These are phyloP conservation scores for Atta texana DNA, from an alignment of 1,140 invertebrate genomes.

Conservation along the genomic window DNA sequence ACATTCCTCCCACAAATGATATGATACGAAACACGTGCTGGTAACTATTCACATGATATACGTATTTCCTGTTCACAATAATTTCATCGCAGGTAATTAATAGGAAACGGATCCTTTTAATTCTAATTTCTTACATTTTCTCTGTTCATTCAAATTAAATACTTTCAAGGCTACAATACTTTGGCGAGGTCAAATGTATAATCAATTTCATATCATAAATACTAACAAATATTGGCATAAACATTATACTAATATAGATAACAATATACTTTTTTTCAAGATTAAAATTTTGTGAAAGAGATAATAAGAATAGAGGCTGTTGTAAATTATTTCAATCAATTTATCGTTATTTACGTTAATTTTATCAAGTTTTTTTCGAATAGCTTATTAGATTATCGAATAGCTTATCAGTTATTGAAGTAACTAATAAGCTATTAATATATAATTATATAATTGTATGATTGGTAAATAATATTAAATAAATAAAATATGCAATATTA, in stretches of 20 bases:
- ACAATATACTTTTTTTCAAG: not conserved
- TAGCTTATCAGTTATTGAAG: slow-evolving; percentile 20
- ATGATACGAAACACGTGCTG: slow-evolving; percentile 37
- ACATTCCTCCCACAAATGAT: slow-evolving; percentile 28
- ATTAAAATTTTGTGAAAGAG: slow-evolving; percentile 2
- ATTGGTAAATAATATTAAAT: too few species aligned
- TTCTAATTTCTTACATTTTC: not conserved
- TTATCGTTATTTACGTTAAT: not conserved
- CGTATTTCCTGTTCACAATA: slow-evolving; percentile 3
- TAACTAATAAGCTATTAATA: not conserved
- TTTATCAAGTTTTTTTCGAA: not conserved
- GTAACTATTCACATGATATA: slow-evolving; percentile 12
- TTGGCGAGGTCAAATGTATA: slow-evolving; percentile 5
- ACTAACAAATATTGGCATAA: not conserved
- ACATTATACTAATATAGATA: not conserved
- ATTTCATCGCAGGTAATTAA: slow-evolving; percentile 16
- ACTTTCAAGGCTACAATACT: slow-evolving; percentile 25
- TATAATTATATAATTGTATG: too few species aligned
- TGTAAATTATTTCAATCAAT: slow-evolving; percentile 27
- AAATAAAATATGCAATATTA: not conserved
- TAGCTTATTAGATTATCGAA: slow-evolving; percentile 3
- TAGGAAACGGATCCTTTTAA: slow-evolving; percentile 1
- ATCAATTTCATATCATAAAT: slow-evolving; percentile 10
- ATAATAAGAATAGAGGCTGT: slow-evolving; percentile 25
- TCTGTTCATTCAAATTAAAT: slow-evolving; percentile 7